Evolutionary conservation across 2,888 invertebrate species (phyloP).

Genomic region (Dromius quadrimaculatus): DNA sequence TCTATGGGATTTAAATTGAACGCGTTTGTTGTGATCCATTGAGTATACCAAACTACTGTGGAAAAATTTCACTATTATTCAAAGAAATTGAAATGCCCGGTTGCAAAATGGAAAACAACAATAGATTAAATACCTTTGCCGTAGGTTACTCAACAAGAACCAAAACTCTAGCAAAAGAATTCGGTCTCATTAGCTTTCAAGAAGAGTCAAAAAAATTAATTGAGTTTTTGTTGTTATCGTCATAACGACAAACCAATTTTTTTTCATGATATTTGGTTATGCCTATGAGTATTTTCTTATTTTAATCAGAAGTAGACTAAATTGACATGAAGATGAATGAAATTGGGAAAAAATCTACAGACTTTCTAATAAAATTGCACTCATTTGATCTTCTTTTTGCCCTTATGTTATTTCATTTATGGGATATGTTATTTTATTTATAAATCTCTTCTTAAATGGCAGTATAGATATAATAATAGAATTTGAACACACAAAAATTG

Average conservation of each 20-base stretch:
- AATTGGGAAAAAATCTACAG: too few relatives aligned
- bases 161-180: constrained; percentile 14
- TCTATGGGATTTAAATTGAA: constrained; percentile 20
- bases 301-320: too few relatives aligned
- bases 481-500: too few relatives aligned
- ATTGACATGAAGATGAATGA: too few relatives aligned
- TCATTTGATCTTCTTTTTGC: too few relatives aligned
- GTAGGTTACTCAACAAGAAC: constrained; percentile 9
- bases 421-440: too few relatives aligned
- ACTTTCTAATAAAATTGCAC: too few relatives aligned
- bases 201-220: constrained; percentile 29
- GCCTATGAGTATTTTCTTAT: too few relatives aligned
- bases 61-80: constrained; percentile 29
- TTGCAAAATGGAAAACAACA: constrained; percentile 14
- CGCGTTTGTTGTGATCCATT: not conserved
- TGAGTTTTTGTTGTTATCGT: constrained; percentile 26
- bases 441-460: too few relatives aligned
- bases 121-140: constrained; percentile 17
- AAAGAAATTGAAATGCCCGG: not conserved
- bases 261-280: too few relatives aligned
- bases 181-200: constrained; percentile 30
- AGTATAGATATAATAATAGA: too few relatives aligned
- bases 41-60: not conserved
- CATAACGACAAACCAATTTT: constrained; percentile 31
- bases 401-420: too few relatives aligned